Percentiles rank a stretch among this genome's conserved stretches.
These are phyloP conservation scores for Vanessa tameamea DNA, from an alignment of 1,140 invertebrate genomes.

Conservation along the genomic window DNA sequence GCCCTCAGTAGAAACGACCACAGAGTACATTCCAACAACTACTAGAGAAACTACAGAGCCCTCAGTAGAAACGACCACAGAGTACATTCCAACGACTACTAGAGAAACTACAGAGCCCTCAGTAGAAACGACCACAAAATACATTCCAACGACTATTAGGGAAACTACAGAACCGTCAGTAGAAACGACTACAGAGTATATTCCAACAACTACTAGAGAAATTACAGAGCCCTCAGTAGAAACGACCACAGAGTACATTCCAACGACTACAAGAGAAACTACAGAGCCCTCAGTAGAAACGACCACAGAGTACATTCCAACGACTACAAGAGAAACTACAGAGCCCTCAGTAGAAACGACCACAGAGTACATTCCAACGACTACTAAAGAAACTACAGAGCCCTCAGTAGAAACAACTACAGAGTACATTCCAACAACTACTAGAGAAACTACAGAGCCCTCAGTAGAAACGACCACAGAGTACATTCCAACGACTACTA, in stretches of 20 bases:
- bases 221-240: neutral
- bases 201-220: neutral
- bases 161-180: neutral
- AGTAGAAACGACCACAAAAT: neutral
- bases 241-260: slow-evolving; percentile 2
- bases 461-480: neutral
- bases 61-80: neutral
- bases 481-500: too few relatives aligned
- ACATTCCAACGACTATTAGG: neutral
- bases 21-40: slow-evolving; percentile 3
- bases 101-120: neutral
- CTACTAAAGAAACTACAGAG: neutral
- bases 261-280: neutral
- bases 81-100: neutral
- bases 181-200: neutral
- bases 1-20: slow-evolving; percentile 10
- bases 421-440: neutral
- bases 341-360: neutral
- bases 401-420: neutral
- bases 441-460: neutral
- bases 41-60: neutral
- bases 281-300: neutral
- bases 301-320: neutral
- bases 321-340: neutral
- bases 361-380: neutral